phyloP scores from a whole-genome alignment of 2,113 vertebrate species.

The Stegostoma tigrinum region DNA sequence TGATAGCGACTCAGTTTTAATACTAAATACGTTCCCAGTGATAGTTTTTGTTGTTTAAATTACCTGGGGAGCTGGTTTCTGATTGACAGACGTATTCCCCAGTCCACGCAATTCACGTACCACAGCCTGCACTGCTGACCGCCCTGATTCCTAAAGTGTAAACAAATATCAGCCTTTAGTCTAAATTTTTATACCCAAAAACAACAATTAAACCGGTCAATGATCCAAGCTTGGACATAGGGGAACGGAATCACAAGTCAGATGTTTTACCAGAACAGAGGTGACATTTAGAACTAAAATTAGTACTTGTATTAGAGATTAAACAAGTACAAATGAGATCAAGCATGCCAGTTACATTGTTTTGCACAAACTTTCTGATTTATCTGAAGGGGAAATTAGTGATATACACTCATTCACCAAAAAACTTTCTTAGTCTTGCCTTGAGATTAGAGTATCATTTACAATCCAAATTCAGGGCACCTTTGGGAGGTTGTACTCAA shows the following conservation, averaged over 20 bases:
- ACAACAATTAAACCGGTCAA: background rate
- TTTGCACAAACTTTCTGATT: background rate
- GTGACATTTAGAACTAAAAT: background rate
- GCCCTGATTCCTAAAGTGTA: slow-evolving; percentile 54
- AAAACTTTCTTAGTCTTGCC: background rate
- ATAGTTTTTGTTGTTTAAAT: background rate
- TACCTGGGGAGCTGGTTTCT: slow-evolving; percentile 26
- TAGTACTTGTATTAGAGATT: background rate
- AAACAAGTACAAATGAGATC: background rate
- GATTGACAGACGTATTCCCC: slow-evolving; percentile 9
- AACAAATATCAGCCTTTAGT: slow-evolving; percentile 38
- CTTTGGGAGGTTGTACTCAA: background rate
- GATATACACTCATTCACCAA: background rate
- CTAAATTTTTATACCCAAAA: background rate
- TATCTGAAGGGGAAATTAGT: background rate
- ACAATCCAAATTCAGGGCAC: background rate
- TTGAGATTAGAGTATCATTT: background rate
- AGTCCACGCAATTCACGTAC: slow-evolving; percentile 50
- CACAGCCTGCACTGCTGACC: slow-evolving; percentile 46
- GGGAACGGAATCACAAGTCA: background rate
- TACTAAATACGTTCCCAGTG: background rate
- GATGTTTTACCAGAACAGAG: background rate
- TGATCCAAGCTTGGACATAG: background rate
- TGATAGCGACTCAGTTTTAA: background rate
- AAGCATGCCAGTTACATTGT: background rate